A percentile compares a stretch with the other conserved stretches of the same genome.
Conservation (phyloP, 2,888 invertebrate species). For the Luperina testacea region DNA sequence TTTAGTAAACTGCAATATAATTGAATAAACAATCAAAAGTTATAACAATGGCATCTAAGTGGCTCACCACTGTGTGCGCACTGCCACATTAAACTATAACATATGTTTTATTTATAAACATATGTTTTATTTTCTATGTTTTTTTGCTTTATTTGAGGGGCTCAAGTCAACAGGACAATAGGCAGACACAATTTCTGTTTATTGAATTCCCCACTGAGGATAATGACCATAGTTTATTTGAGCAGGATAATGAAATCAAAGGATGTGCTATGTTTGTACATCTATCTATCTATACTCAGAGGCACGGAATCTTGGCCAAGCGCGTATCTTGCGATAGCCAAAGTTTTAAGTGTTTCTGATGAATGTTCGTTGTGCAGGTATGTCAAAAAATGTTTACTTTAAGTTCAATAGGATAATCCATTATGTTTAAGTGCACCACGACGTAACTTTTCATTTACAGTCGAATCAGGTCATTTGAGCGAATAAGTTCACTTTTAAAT, state of each 20-base stretch:
- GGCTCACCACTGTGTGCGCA: neutral
- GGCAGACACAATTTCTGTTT: slow-evolving; percentile 5
- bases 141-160: neutral
- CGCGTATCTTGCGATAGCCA: too few relatives aligned
- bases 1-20: neutral
- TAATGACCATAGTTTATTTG: slow-evolving; percentile 9
- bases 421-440: too few relatives aligned
- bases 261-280: neutral
- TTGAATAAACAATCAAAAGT: neutral
- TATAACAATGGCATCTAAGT: neutral
- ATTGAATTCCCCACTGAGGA: slow-evolving; percentile 3
- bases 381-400: too few relatives aligned
- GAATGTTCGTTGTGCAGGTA: too few relatives aligned
- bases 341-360: too few relatives aligned
- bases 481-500: too few relatives aligned
- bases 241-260: slow-evolving; percentile 16
- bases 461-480: too few relatives aligned
- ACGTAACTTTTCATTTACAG: too few relatives aligned
- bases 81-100: slow-evolving; percentile 6
- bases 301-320: too few relatives aligned
- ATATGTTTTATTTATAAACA: too few relatives aligned
- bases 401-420: too few relatives aligned
- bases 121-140: neutral
- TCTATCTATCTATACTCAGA: neutral
- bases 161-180: slow-evolving; percentile 17